Evolutionary conservation across 2,888 invertebrate species (phyloP).

Genomic region (Mesorhabditis spiculigera): DNA sequence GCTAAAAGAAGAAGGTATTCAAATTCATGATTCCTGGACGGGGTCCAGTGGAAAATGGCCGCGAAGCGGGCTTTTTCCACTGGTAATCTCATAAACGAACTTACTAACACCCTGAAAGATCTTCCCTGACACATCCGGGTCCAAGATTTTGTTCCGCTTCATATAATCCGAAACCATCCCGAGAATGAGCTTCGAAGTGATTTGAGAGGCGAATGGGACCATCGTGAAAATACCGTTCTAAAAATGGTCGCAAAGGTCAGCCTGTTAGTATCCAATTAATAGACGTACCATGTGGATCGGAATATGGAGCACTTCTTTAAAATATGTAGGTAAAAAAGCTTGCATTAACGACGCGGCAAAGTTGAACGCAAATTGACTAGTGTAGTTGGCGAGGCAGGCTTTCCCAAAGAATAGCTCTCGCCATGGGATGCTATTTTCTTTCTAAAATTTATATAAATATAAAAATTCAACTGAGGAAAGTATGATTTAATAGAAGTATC

Average conservation of each 20-base stretch:
- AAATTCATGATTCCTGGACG: too few relatives aligned
- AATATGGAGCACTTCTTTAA: neutral
- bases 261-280: neutral
- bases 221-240: conserved; percentile 25
- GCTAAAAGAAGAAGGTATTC: too few relatives aligned
- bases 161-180: conserved; percentile 18
- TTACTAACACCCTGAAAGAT: conserved; percentile 12
- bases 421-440: neutral
- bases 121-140: neutral
- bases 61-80: too few relatives aligned
- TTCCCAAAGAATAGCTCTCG: neutral
- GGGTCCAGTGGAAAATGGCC: too few relatives aligned
- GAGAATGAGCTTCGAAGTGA: conserved; percentile 15
- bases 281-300: neutral
- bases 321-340: neutral
- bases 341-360: neutral
- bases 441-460: neutral
- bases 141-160: conserved; percentile 12
- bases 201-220: conserved; percentile 18
- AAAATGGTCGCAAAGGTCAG: neutral
- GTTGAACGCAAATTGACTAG: neutral
- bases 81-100: neutral
- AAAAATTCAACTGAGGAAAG: too few relatives aligned
- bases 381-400: neutral
- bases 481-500: too few relatives aligned